Conservation (phyloP, 2,797 vertebrate genomes). For the Hippopotamyrus pictus region DNA sequence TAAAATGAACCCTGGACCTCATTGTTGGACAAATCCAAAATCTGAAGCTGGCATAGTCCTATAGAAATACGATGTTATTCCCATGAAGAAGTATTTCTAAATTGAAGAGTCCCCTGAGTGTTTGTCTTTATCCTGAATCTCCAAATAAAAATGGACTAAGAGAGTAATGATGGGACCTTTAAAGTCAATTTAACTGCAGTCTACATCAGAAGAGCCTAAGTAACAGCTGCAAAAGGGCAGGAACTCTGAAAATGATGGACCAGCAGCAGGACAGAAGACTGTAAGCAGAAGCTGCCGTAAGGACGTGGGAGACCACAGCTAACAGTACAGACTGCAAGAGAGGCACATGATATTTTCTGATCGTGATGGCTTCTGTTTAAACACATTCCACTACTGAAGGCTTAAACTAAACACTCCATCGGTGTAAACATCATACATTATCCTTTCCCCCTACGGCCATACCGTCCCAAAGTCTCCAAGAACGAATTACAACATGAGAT, state of each 20-base stretch:
- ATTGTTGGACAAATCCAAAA: not conserved
- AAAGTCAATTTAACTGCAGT: not conserved
- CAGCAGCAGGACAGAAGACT: not conserved
- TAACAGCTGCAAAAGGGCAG: not conserved
- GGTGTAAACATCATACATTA: not conserved
- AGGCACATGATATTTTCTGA: not conserved
- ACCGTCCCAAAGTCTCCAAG: not conserved
- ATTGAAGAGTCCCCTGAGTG: constrained; percentile 8
- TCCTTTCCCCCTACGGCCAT: not conserved
- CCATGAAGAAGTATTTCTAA: not conserved
- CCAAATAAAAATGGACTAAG: not conserved
- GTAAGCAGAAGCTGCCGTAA: not conserved
- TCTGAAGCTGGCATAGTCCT: not conserved
- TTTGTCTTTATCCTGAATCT: not conserved
- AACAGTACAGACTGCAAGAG: not conserved
- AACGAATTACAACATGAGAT: not conserved
- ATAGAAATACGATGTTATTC: not conserved
- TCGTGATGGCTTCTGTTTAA: not conserved
- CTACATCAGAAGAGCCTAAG: not conserved
- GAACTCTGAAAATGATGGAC: not conserved
- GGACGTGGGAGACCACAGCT: not conserved
- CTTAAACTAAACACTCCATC: not conserved
- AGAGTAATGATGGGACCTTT: not conserved
- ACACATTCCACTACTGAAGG: not conserved
- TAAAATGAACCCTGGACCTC: too few relatives aligned